Evolutionary conservation across 2,113 vertebrate genomes (phyloP), one percentile per base, ranked within the genome.

Genomic region (Poeciliopsis prolifica): DNA sequence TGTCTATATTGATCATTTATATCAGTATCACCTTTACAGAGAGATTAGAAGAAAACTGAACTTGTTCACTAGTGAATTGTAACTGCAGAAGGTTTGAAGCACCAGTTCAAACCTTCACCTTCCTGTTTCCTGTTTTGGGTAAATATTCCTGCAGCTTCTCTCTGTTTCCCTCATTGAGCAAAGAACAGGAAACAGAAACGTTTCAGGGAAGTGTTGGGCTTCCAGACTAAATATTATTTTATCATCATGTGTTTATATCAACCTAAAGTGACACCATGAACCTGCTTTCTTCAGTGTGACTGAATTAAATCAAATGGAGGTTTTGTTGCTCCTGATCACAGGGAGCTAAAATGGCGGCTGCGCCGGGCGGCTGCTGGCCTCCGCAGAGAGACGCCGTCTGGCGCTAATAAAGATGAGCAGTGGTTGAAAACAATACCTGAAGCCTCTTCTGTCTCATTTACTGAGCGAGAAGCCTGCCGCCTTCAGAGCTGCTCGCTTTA

Each of bases 371-470:
- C 37, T 19, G 33, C 19, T 37, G 35, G 19, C 37, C 22, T 31
- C 61, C 31, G 8, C 29, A 9, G 61, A 63, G 42, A 24, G 19
- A 37, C 51, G 65, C n/a, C 24, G n/a, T 24, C 2, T 22, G 42
- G 24, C 29, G 51, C 15, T 29, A 31, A 44, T 33, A 31, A 64
- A 35, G 10, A 72, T 13, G 62, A 51, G 40, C 28, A 28, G 31
- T 2, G 40, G 9, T 51, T 79, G 70, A 65, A 81, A 77, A 68
- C 75, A 48, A 68, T 68, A 65, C 64, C 72, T 48, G 29, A 11
- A 80, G 44, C 54, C 71, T 35, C 54, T 28, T 61, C 42, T 54
- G 58, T 61, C 70, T 66, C 62, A 3, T 61, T 74, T 48, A 13
- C 19, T n/a, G 14, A 0, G 22, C 22, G 40, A 78, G 76, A 54